Evolutionary conservation across 2,888 invertebrate genomes (phyloP).

Genomic region (Candidula unifasciata): DNA sequence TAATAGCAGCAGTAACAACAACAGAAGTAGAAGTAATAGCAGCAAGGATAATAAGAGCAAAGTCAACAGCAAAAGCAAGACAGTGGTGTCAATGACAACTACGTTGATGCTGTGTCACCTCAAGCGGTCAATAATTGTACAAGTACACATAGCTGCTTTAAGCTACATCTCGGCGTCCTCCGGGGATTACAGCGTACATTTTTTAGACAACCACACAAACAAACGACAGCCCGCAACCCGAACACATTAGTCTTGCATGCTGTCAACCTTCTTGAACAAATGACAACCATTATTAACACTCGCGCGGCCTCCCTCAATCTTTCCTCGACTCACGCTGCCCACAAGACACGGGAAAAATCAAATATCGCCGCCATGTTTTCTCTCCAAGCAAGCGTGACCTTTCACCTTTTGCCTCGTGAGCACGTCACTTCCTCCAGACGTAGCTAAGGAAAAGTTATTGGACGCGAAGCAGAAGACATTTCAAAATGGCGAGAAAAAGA

Average conservation of each 20-base stretch:
- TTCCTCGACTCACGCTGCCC: not conserved
- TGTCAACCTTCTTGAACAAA: conserved; percentile 22
- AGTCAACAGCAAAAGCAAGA: too few relatives aligned
- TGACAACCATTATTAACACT: conserved; percentile 21
- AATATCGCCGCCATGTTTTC: conserved; percentile 14
- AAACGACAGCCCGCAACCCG: not conserved
- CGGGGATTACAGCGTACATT: too few relatives aligned
- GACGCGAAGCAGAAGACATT: conserved; percentile 6
- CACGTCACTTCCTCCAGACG: conserved; percentile 30
- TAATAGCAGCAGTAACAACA: too few relatives aligned
- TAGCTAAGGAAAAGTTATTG: not conserved
- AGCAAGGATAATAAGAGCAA: too few relatives aligned
- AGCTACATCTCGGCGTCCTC: too few relatives aligned
- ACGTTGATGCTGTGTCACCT: too few relatives aligned
- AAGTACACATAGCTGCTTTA: too few relatives aligned
- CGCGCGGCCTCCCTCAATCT: not conserved
- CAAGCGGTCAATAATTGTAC: too few relatives aligned
- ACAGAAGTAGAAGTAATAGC: too few relatives aligned
- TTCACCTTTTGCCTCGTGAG: not conserved
- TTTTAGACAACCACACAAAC: too few relatives aligned
- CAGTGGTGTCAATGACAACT: too few relatives aligned
- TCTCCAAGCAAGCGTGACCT: conserved; percentile 9
- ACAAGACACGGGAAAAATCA: not conserved
- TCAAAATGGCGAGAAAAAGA: too few relatives aligned
- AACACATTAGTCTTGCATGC: conserved; percentile 27